A percentile compares a stretch with the other conserved stretches of the same genome.
Conservation (phyloP, 2,888 invertebrate genomes). For the Troides oblongomaculatus region DNA sequence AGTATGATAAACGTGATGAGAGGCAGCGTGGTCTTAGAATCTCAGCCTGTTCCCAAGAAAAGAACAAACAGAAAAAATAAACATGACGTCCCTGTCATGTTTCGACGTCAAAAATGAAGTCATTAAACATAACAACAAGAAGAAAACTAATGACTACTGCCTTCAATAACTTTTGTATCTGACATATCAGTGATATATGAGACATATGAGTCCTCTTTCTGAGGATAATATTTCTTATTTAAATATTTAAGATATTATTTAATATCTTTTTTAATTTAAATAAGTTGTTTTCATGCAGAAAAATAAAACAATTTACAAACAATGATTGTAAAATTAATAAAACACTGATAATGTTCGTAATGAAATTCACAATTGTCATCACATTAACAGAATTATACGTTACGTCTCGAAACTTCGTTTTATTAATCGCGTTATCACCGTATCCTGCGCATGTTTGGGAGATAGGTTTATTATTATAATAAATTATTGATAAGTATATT, state of each 20-base stretch:
- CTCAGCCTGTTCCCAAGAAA: too few relatives aligned
- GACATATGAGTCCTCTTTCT: background rate
- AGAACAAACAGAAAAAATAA: too few relatives aligned
- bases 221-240: background rate
- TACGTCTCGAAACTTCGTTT: background rate
- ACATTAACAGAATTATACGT: background rate
- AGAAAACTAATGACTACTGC: too few relatives aligned
- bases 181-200: too few relatives aligned
- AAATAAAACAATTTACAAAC: background rate
- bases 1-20: background rate
- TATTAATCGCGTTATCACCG: background rate
- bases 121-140: too few relatives aligned
- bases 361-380: background rate
- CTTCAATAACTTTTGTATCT: too few relatives aligned
- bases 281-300: background rate
- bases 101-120: background rate
- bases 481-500: background rate
- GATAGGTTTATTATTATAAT: background rate
- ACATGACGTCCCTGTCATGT: background rate
- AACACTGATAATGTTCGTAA: background rate
- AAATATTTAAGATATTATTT: constrained; percentile 1
- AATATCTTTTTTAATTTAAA: background rate
- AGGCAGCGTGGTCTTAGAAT: too few relatives aligned
- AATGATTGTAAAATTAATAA: background rate
- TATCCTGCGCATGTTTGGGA: background rate